These are phyloP conservation scores for Tympanuchus pallidicinctus DNA, from an alignment of 2,113 vertebrate genomes.

Conservation along the genomic window DNA sequence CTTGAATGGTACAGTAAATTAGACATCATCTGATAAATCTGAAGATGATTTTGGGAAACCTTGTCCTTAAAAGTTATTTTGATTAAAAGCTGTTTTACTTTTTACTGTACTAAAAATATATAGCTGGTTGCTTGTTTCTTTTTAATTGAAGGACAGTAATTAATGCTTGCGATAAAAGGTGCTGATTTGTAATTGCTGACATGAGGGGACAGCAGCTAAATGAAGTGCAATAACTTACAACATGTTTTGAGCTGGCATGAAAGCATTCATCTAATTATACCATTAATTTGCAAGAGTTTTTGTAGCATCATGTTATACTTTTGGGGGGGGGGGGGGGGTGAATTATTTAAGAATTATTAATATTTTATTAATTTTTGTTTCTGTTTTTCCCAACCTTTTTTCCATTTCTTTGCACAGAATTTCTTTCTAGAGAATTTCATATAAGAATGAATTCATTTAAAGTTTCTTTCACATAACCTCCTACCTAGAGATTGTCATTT, in stretches of 20 bases:
- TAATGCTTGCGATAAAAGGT: not conserved
- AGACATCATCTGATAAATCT: not conserved
- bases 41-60: not conserved
- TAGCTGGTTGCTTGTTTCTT: not conserved
- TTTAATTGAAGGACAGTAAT: not conserved
- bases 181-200: not conserved
- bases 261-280: not conserved
- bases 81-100: not conserved
- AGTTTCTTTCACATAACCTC: not conserved
- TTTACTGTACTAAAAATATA: not conserved
- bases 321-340: not conserved
- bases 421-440: not conserved
- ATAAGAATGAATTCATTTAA: not conserved
- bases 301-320: not conserved
- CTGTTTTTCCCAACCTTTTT: not conserved
- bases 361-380: slow-evolving; percentile 24
- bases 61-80: not conserved
- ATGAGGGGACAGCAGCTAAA: not conserved
- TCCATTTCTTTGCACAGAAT: not conserved
- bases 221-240: not conserved
- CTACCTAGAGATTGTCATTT: not conserved
- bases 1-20: not conserved
- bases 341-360: slow-evolving; percentile 17
- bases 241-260: not conserved
- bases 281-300: not conserved